A percentile compares a stretch with the other conserved stretches of the same genome.
These are phyloP conservation scores for Atrina japonica DNA, from an alignment of 2,888 invertebrate species.

Conservation along the genomic window DNA sequence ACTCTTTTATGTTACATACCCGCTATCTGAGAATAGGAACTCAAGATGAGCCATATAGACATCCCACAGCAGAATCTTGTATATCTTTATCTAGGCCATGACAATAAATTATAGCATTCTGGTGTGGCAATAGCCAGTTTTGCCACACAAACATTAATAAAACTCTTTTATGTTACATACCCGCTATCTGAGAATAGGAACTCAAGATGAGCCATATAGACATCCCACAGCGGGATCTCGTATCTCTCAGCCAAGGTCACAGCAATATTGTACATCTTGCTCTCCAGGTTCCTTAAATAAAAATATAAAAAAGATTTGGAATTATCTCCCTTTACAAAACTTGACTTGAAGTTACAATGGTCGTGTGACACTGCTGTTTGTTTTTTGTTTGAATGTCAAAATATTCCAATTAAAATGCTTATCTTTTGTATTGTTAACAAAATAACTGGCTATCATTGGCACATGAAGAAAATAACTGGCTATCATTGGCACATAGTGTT, in stretches of 20 bases:
- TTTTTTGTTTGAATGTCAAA: no score
- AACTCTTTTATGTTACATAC: slow-evolving; percentile 57
- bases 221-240: slow-evolving; percentile 80
- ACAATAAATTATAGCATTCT: no score
- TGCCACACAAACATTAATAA: slow-evolving; percentile 73
- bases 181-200: slow-evolving; percentile 79
- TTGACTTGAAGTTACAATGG: no score
- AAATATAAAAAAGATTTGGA: no score
- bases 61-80: slow-evolving; percentile 81
- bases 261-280: slow-evolving; percentile 80
- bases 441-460: no score
- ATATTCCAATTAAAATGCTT: no score
- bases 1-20: slow-evolving; percentile 61
- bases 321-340: no score
- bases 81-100: slow-evolving; percentile 81
- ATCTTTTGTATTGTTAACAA: no score
- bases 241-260: slow-evolving; percentile 81
- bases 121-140: no score
- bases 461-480: no score
- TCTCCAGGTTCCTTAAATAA: slow-evolving; percentile 81
- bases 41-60: slow-evolving; percentile 81
- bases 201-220: slow-evolving; percentile 80
- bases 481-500: no score
- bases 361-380: no score
- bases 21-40: slow-evolving; percentile 79